Conservation (phyloP, 1,140 invertebrate species). For the Rhopalosiphum maidis region DNA sequence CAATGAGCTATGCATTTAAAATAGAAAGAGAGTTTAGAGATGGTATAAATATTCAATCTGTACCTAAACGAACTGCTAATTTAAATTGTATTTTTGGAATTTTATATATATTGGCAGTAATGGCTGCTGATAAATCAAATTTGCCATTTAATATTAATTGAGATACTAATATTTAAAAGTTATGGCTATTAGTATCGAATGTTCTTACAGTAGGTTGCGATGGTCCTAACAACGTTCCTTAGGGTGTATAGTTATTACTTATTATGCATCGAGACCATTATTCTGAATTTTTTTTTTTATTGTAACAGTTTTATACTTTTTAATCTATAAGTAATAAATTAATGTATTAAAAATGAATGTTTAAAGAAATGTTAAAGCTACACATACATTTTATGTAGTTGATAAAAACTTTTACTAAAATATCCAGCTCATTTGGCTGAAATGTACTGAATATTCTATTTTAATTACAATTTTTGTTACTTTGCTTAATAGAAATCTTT, state of each 20-base stretch:
- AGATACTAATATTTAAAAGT: not conserved
- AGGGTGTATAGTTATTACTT: not conserved
- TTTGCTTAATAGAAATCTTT: not conserved
- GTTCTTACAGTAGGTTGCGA: constrained; percentile 43
- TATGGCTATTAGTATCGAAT: constrained; percentile 40
- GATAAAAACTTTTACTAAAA: not conserved
- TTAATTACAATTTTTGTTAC: constrained; percentile 37
- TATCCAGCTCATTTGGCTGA: constrained; percentile 7
- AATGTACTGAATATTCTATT: constrained; percentile 35
- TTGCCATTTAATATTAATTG: constrained; percentile 60
- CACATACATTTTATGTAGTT: not conserved
- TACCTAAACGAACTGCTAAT: constrained; percentile 87
- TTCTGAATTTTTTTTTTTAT: constrained; percentile 43
- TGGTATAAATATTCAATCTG: constrained; percentile 76
- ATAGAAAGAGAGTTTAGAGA: constrained; percentile 88
- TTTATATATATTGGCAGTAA: constrained; percentile 82
- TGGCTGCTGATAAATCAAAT: constrained; percentile 62
- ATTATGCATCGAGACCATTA: constrained; percentile 32
- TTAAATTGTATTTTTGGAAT: constrained; percentile 91
- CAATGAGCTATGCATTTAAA: constrained; percentile 84
- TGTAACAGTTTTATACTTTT: constrained; percentile 39
- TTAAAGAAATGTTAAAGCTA: constrained; percentile 27
- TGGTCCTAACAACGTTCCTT: constrained; percentile 40
- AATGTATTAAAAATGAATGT: constrained; percentile 36
- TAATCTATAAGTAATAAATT: constrained; percentile 32